Percentiles rank a stretch among this genome's conserved stretches.
These are phyloP conservation scores for Labeo catla DNA, from an alignment of 2,113 vertebrate species.

Conservation along the genomic window DNA sequence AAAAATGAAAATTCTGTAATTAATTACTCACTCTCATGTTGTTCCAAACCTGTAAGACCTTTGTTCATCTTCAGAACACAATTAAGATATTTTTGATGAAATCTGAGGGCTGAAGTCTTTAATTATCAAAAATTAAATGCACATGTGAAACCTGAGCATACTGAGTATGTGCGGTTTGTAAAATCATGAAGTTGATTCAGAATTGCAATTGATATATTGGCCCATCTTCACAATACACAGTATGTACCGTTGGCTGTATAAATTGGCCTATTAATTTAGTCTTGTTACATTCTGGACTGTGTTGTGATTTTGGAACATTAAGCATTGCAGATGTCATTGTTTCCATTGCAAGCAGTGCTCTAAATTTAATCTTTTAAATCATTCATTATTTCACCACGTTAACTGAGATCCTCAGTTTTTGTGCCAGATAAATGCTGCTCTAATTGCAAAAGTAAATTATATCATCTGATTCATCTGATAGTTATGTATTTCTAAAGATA, in stretches of 20 bases:
- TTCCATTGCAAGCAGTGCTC: not conserved
- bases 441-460: conserved; percentile 12
- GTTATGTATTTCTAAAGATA: not conserved
- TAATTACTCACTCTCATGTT: no score
- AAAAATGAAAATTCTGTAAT: no score
- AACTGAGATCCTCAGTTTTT: not conserved
- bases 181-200: no score
- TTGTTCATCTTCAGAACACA: no score
- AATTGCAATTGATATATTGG: not conserved
- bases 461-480: not conserved
- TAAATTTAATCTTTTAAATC: not conserved
- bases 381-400: not conserved
- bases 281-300: not conserved
- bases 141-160: not conserved
- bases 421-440: not conserved
- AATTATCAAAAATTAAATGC: not conserved
- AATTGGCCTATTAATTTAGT: not conserved
- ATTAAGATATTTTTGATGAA: no score
- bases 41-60: no score
- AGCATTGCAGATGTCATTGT: not conserved
- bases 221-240: not conserved
- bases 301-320: conserved; percentile 5
- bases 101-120: no score
- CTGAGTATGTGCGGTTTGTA: no score
- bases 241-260: not conserved